phyloP scores from a whole-genome alignment of 2,113 vertebrate species.

The Pelecanus crispus region DNA sequence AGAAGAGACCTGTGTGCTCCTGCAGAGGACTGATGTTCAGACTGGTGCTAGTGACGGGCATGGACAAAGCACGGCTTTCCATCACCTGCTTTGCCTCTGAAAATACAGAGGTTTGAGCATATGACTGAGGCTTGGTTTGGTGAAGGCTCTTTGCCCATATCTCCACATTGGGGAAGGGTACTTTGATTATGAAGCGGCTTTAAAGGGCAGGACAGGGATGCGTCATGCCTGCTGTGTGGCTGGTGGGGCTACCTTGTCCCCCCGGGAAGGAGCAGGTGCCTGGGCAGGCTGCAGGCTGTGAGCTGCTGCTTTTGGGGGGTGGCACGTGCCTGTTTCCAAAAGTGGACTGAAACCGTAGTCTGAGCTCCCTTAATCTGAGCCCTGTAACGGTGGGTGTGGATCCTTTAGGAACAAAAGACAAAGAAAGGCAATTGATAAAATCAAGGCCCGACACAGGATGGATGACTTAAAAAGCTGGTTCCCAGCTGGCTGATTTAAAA shows the following conservation, averaged over 20 bases:
- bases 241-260: background rate
- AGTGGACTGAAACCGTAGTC: background rate
- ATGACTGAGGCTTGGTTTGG: background rate
- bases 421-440: slow-evolving; percentile 41
- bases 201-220: background rate
- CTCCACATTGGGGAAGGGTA: background rate
- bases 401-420: slow-evolving; percentile 15
- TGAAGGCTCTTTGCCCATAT: background rate
- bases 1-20: background rate
- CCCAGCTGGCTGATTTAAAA: slow-evolving; percentile 29
- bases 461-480: background rate
- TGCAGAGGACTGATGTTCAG: background rate
- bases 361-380: background rate
- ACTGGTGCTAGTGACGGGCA: accelerated
- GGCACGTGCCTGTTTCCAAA: background rate
- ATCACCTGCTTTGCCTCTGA: background rate
- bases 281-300: background rate
- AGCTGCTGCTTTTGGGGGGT: background rate
- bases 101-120: background rate
- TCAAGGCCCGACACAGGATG: background rate
- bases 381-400: background rate
- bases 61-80: background rate
- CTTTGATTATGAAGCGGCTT: background rate
- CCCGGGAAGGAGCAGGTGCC: background rate
- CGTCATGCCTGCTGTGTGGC: accelerated